A percentile compares a stretch with the other conserved stretches of the same genome.
Evolutionary conservation across 2,888 invertebrate genomes (phyloP).

Genomic region (Chironomus riparius): DNA sequence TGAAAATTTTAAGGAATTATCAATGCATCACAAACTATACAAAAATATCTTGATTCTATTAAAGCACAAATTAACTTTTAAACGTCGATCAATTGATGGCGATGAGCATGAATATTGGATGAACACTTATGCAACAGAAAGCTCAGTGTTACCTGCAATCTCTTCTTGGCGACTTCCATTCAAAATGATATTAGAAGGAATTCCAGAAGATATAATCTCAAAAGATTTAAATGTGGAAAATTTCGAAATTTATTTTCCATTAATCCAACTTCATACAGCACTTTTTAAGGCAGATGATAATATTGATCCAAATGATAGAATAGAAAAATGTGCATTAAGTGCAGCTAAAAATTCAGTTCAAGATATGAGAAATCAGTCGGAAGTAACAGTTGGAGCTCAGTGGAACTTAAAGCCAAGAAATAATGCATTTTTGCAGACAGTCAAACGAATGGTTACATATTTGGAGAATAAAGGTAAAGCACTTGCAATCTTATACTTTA

Average conservation of each 20-base stretch:
- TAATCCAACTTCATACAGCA: slow-evolving; percentile 38
- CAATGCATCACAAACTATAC: slow-evolving; percentile 40
- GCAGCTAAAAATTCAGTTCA: slow-evolving; percentile 40
- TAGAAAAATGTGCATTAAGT: slow-evolving; percentile 34
- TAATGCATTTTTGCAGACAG: slow-evolving; percentile 42
- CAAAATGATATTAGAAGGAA: slow-evolving; percentile 38
- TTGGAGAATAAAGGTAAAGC: slow-evolving; percentile 37
- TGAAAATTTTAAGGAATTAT: slow-evolving; percentile 35
- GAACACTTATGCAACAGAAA: slow-evolving; percentile 36
- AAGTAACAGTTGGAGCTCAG: slow-evolving; percentile 33
- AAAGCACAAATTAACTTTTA: slow-evolving; percentile 39
- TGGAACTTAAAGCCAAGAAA: slow-evolving; percentile 42
- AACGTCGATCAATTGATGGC: slow-evolving; percentile 33
- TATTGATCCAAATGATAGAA: slow-evolving; percentile 31
- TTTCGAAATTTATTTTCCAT: slow-evolving; percentile 41
- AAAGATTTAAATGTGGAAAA: slow-evolving; percentile 40
- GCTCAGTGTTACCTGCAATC: slow-evolving; percentile 40
- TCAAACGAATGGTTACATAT: slow-evolving; percentile 37
- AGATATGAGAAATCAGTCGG: slow-evolving; percentile 34
- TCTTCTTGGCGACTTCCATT: slow-evolving; percentile 42
- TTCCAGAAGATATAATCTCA: slow-evolving; percentile 35
- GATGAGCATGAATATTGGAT: slow-evolving; percentile 41
- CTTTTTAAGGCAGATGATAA: slow-evolving; percentile 28
- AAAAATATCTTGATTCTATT: slow-evolving; percentile 39
- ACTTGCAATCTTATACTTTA: slow-evolving; percentile 40